Base-by-base conservation (phyloP, 1,140 invertebrate species). In the Phocides pigmalion region DNA sequence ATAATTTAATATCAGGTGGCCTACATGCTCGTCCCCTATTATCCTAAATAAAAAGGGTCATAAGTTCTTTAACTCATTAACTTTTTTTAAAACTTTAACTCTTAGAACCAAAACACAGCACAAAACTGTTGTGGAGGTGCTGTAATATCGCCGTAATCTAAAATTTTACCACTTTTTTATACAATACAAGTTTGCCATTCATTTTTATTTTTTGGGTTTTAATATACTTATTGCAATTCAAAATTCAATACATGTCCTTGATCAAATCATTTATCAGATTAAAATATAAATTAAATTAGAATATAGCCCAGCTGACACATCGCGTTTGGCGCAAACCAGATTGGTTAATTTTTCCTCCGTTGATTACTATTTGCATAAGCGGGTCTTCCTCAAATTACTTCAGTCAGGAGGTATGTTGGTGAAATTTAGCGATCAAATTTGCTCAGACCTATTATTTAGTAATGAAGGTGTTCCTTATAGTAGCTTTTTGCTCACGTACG, bases 341-440 rank as follows among this genome's bases (percentile, higher is more conserved):
- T 59, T 56, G 64, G 56, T 68, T 68, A 72, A 76, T 71, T 71
- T 76, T 69, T 73, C 50, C 50, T 56, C 51, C 17, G 53, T 70
- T 68, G 66, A 71, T 70, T 69, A 71, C 35, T 37, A 76, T 76
- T 76, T 71, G 71, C 74, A 74, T 76, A 76, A 73, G 63, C 54
- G 56, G 49, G 62, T 51, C 70, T 62, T 47, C 37, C 56, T 54
- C 64, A 64, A 76, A 72, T 72, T 76, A 68, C 63, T 68, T 67
- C 63, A 56, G 39, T 56, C 41, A 44, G 56, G 15, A 59, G 39
- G 62, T 41, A 22, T 35, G 12, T 25, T 5, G 12, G 11, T 19
- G 16, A 42, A 35, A 46, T 32, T 46, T 42, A 61, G 46, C 28
- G 54, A 63, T 50, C 11, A 35, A 51, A 28, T 35, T 53, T 22